Evolutionary conservation across 2,797 vertebrate genomes (phyloP), one percentile per base, ranked within the genome.

Genomic region (Sebastolobus altivelis): DNA sequence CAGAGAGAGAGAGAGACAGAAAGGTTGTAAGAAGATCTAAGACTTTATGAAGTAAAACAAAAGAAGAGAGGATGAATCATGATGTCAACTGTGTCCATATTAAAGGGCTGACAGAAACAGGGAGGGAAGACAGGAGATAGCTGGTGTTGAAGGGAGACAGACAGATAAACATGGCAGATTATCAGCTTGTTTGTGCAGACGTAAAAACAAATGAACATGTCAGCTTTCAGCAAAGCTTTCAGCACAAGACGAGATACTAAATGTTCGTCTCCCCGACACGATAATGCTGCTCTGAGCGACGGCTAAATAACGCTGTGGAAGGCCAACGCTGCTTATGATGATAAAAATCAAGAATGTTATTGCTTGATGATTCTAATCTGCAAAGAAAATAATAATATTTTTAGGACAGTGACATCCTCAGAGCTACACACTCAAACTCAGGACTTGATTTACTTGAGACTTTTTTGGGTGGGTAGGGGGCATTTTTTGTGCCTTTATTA

Each of bases 221-320:
- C 68, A 9, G 65, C 80, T 77, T 78, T 72, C 46, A 72, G 27
- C 65, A 55, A 63, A 14, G 65, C 80, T 79, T 80, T 72, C 46
- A 72, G 27, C 65, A 55, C 25, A 33, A 40, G 56, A 65, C 31
- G 7, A 59, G 67, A 82, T 7, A 8, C 20, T 40, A 16, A 67
- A 65, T 8, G 29, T 49, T 31, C 6, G 4, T 1, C 71, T 56
- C 43, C 22, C 37, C 18, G 4, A 60, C 59, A 12, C 10, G 37
- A 40, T 25, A 3, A 59, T 3, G 1, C 18, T 7, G 27, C 7
- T 22, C 0, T 4, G 58, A 46, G 9, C 10, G 65, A 55, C 59
- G 8, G 12, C 27, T 54, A 25, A 61, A 71, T 27, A 54, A 5
- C 5, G 8, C 58, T 4, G n/a, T 22, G 33, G 60, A 77, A 59